These are phyloP conservation scores for Lasioglossum figueresi DNA, from an alignment of 2,888 invertebrate species.

Conservation along the genomic window DNA sequence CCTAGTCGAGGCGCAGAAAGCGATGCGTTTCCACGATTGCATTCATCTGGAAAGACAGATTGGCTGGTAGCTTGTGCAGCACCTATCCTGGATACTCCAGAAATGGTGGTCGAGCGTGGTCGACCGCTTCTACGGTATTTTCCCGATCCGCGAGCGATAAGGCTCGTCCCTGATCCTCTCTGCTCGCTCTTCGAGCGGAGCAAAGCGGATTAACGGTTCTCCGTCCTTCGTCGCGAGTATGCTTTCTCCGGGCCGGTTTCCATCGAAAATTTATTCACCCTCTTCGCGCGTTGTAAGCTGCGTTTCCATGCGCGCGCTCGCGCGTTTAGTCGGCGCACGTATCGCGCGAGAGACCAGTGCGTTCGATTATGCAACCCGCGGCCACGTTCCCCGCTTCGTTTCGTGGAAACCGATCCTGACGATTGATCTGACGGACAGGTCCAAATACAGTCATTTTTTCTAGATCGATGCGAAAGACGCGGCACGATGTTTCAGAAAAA, in stretches of 20 bases:
- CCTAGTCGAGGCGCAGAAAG: conserved; percentile 1
- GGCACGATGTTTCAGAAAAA: not conserved
- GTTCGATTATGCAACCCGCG: not conserved
- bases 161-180: conserved; percentile 30
- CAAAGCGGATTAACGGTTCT: conserved; percentile 52
- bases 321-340: not conserved
- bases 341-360: not conserved
- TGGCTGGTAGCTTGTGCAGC: not conserved
- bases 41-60: conserved; percentile 8
- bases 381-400: not conserved
- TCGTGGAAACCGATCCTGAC: not conserved
- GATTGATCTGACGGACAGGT: not conserved
- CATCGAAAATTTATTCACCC: conserved; percentile 37
- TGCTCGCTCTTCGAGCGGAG: not conserved
- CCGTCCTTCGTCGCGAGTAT: conserved; percentile 25
- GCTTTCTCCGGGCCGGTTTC: conserved; percentile 5
- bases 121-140: conserved; percentile 57
- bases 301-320: conserved; percentile 11
- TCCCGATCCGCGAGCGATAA: conserved; percentile 58
- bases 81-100: conserved; percentile 30
- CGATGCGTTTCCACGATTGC: conserved; percentile 8
- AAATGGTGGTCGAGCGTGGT: conserved; percentile 45
- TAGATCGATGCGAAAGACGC: too few species aligned
- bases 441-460: too few species aligned
- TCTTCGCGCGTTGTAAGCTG: not conserved